These are phyloP conservation scores for Melipona bicolor DNA, from an alignment of 2,888 invertebrate genomes.

Conservation along the genomic window DNA sequence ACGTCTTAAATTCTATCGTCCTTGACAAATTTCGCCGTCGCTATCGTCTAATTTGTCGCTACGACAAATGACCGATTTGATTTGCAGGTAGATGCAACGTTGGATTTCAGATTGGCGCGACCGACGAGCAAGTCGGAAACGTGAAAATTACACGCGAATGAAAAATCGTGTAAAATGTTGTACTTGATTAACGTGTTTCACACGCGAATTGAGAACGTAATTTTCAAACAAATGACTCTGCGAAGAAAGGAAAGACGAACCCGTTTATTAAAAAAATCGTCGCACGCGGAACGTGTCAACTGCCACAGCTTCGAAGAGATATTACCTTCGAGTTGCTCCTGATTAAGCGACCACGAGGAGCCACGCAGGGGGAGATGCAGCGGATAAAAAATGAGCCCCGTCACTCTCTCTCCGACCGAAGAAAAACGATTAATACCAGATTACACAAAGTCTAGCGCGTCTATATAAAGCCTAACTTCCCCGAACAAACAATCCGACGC, in stretches of 20 bases:
- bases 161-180: too few species aligned
- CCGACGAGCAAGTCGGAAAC: too few species aligned
- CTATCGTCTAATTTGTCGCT: not conserved
- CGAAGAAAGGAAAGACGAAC: too few species aligned
- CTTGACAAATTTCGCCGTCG: not conserved
- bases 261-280: too few species aligned
- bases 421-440: slow-evolving; percentile 6
- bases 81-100: not conserved
- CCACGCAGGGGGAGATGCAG: not conserved
- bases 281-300: not conserved
- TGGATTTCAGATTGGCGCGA: too few species aligned
- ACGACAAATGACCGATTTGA: not conserved
- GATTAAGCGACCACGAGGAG: not conserved
- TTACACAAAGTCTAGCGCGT: not conserved
- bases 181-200: too few species aligned
- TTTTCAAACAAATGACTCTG: too few species aligned
- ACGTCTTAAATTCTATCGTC: not conserved
- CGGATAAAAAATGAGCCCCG: slow-evolving; percentile 5
- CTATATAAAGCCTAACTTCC: slow-evolving; percentile 21
- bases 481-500: slow-evolving; percentile 6
- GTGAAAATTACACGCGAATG: too few species aligned
- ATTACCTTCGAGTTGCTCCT: not conserved
- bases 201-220: too few species aligned
- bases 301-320: not conserved
- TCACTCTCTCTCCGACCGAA: not conserved